Base-by-base conservation (phyloP, 2,888 invertebrate species). In the Himalopsyche kuldschensis region DNA sequence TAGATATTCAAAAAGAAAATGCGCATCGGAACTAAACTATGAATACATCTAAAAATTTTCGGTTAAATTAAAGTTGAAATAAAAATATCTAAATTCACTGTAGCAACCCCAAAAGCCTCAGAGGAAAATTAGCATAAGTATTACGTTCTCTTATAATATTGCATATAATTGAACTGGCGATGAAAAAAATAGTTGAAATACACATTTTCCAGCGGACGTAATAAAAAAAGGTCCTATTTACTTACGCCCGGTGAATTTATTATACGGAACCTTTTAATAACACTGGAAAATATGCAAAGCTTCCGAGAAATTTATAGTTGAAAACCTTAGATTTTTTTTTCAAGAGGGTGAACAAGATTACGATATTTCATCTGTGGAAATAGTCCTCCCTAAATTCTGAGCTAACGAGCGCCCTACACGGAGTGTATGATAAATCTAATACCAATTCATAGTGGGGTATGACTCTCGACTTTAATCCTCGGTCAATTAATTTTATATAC, bases 331-430 rank as follows among this genome's bases (percentile, higher is more conserved):
- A 79, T 77, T 77, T 41, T 76, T 76, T 48, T 41, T 41, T 48
- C 48, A 27, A 48, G 79, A 30, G 79, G 79, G 79, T 47, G 46
- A 77, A 77, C 77, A 32, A 31, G 82, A 79, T 82, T 82, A 82
- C 69, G 69, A 82, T 82, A 82, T 79, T 82, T 82, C 82, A 82
- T 82, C 82, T 76, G 75, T 82, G 30, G 82, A 20, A 82, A 69
- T 47, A 82, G 75, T 82, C 79, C 79, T 41, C 82, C 79, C 75
- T 82, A 79, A 79, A 82, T 82, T 79, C 48, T 82, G 79, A 82
- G 47, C 76, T 82, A 82, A 82, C 82, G 82, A 82, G 82, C 79
- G 11, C 55, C 48, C 75, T 47, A 30, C 27, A 30, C 4, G 69
- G 69, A 11, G 15, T 11, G 15, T 41, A 41, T 11, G 41, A 41